A percentile compares a stretch with the other conserved stretches of the same genome.
These are phyloP conservation scores for Lasioglossum oenotherae DNA, from an alignment of 2,888 invertebrate genomes.

Conservation along the genomic window DNA sequence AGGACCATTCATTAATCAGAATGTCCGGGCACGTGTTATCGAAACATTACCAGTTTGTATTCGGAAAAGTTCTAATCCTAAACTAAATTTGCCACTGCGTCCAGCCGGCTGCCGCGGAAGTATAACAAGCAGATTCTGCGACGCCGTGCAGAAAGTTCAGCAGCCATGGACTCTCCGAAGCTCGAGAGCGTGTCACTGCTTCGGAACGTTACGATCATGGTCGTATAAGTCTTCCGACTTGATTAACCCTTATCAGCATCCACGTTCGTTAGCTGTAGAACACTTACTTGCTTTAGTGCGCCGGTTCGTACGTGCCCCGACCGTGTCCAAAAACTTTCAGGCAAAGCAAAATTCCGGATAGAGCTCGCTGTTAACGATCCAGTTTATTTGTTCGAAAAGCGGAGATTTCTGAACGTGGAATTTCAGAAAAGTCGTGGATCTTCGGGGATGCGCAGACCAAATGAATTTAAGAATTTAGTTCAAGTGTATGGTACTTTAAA, in stretches of 20 bases:
- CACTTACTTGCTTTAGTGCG: neutral
- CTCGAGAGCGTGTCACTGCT: constrained; percentile 25
- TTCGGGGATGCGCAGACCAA: no score
- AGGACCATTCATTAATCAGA: constrained; percentile 54
- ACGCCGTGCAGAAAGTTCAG: constrained; percentile 22
- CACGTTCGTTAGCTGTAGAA: constrained; percentile 5
- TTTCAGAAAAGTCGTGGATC: no score
- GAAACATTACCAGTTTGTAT: constrained; percentile 48
- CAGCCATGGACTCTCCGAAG: constrained; percentile 19
- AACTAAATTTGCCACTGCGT: constrained; percentile 56
- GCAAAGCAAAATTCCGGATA: neutral
- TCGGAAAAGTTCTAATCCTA: constrained; percentile 58
- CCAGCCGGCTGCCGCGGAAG: neutral
- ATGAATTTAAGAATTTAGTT: neutral
- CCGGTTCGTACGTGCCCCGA: neutral
- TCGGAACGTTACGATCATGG: constrained; percentile 39
- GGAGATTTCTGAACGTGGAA: no score
- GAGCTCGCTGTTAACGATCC: neutral
- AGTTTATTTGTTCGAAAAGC: neutral
- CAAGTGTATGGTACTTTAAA: no score
- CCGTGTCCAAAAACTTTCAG: neutral
- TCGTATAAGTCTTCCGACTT: constrained; percentile 26
- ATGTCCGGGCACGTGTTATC: constrained; percentile 52
- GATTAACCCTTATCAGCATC: constrained; percentile 36
- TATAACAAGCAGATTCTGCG: constrained; percentile 38